phyloP scores from a whole-genome alignment of 2,797 vertebrate species.

The Nyctalus aviator region DNA sequence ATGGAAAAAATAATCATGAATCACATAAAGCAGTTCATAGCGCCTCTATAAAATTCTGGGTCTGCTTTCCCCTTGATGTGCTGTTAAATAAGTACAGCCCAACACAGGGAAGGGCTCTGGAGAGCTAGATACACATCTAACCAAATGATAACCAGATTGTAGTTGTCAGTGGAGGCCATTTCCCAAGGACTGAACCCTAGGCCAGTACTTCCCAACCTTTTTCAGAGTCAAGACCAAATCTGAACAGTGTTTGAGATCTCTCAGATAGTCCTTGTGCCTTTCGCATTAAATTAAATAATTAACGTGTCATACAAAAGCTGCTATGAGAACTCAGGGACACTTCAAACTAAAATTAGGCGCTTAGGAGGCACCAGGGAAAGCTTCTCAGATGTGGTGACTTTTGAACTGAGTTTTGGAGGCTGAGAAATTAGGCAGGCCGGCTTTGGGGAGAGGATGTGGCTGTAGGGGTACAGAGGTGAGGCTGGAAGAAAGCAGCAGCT shows the following conservation, averaged over 20 bases:
- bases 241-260: neutral
- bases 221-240: conserved; percentile 16
- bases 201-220: neutral
- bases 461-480: neutral
- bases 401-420: neutral
- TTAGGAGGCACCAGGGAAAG: neutral
- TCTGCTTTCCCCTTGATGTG: neutral
- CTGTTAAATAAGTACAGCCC: neutral
- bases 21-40: neutral
- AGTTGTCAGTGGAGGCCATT: neutral
- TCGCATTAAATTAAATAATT: neutral
- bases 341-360: neutral
- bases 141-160: neutral
- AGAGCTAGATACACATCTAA: neutral
- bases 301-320: neutral
- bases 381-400: neutral
- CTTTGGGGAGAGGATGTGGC: neutral
- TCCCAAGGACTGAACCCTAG: neutral
- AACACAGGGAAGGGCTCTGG: neutral
- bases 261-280: neutral
- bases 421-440: neutral
- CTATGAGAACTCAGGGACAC: neutral
- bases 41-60: neutral
- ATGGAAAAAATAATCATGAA: neutral
- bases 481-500: neutral